These are phyloP conservation scores for Tretioscincus oriximinensis DNA, from an alignment of 2,113 vertebrate species.

Conservation along the genomic window DNA sequence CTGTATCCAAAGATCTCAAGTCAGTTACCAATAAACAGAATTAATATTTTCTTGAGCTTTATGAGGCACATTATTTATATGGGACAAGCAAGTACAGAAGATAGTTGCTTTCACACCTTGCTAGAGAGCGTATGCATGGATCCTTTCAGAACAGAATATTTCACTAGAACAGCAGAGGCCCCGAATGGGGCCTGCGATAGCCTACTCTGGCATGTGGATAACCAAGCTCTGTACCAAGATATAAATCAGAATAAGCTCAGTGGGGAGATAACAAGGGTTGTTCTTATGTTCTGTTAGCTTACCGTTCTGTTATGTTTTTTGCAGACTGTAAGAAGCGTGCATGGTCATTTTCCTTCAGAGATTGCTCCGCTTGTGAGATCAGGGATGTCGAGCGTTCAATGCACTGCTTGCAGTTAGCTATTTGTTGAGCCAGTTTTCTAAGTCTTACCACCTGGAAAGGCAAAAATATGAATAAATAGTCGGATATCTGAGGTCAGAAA, in stretches of 20 bases:
- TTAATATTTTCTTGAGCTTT: background rate
- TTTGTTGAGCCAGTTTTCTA: slow-evolving; percentile 95
- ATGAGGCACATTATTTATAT: background rate
- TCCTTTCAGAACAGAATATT: background rate
- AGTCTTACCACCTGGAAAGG: slow-evolving; percentile 83
- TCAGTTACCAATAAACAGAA: too few relatives aligned
- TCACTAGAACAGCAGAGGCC: too few relatives aligned
- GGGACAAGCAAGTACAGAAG: background rate
- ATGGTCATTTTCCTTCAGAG: slow-evolving; percentile 92
- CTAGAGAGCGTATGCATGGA: background rate
- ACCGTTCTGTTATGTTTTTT: slow-evolving; percentile 95
- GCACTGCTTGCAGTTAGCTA: slow-evolving; percentile 95
- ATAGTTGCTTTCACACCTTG: too few relatives aligned
- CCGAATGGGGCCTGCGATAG: too few relatives aligned
- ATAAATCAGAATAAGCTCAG: too few relatives aligned
- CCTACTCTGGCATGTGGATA: too few relatives aligned
- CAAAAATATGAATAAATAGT: slow-evolving; percentile 43
- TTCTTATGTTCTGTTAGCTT: slow-evolving; percentile 35
- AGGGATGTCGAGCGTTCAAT: slow-evolving; percentile 93
- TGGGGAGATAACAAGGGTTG: too few relatives aligned
- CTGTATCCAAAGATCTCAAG: too few relatives aligned
- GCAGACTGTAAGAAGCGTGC: slow-evolving; percentile 94
- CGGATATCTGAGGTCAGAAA: slow-evolving; percentile 41
- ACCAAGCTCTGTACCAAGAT: too few relatives aligned
- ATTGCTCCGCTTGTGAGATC: slow-evolving; percentile 94